These are phyloP conservation scores for Ormyrus pomaceus DNA, from an alignment of 2,888 invertebrate genomes.

Conservation along the genomic window DNA sequence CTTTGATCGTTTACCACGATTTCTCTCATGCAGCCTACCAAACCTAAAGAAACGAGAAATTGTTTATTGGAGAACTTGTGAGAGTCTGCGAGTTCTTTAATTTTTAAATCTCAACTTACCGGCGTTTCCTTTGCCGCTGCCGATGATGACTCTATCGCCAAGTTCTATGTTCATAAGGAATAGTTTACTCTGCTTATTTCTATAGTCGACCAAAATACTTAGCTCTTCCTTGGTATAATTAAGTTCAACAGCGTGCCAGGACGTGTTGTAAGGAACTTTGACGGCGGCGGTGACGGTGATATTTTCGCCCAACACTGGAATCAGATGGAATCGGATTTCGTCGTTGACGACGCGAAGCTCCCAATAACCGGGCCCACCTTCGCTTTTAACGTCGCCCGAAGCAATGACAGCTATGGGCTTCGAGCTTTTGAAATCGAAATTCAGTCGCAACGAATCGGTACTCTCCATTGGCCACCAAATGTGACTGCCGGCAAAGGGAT, in stretches of 20 bases:
- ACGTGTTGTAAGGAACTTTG: conserved; percentile 86
- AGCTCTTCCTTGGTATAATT: conserved; percentile 86
- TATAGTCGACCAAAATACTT: conserved; percentile 85
- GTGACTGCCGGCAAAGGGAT: conserved; percentile 92
- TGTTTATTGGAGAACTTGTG: too few relatives aligned
- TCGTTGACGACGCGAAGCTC: conserved; percentile 91
- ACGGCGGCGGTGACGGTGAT: conserved; percentile 87
- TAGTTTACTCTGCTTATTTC: conserved; percentile 83
- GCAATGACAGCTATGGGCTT: conserved; percentile 90
- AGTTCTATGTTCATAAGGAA: conserved; percentile 82
- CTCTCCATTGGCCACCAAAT: conserved; percentile 92
- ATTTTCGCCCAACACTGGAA: conserved; percentile 85
- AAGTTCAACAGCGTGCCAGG: conserved; percentile 90
- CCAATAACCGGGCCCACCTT: conserved; percentile 88
- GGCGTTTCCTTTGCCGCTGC: conserved; percentile 84
- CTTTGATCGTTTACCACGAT: conserved; percentile 88
- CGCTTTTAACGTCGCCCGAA: conserved; percentile 86
- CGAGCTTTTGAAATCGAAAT: conserved; percentile 92
- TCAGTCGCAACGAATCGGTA: conserved; percentile 84
- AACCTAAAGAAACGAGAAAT: conserved; percentile 77
- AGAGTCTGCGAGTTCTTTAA: too few relatives aligned
- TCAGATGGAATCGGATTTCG: conserved; percentile 89
- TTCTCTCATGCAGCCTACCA: conserved; percentile 95
- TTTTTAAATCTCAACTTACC: conserved; percentile 60
- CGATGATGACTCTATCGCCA: conserved; percentile 85